These are phyloP conservation scores for Phalacrocorax brasilianus DNA, from an alignment of 2,113 vertebrate species.

Conservation along the genomic window DNA sequence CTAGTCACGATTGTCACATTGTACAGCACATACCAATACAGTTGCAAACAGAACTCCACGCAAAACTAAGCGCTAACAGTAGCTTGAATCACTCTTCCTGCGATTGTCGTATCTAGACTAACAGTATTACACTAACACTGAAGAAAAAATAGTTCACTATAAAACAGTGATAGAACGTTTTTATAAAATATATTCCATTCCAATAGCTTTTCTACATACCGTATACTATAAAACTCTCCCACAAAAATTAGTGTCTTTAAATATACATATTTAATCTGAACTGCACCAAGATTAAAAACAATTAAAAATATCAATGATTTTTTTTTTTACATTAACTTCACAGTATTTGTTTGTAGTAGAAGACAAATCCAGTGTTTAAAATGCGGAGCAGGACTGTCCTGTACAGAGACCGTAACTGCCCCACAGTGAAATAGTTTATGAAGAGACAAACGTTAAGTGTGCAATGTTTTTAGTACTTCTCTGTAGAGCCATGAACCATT, in stretches of 20 bases:
- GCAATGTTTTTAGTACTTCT: conserved; percentile 61
- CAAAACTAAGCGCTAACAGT: conserved; percentile 35
- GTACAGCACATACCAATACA: conserved; percentile 65
- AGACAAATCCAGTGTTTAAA: conserved; percentile 74
- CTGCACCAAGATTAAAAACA: conserved; percentile 58
- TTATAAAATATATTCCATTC: conserved; percentile 80
- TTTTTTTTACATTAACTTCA: conserved; percentile 67
- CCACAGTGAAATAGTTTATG: conserved; percentile 46
- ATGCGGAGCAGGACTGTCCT: conserved; percentile 23
- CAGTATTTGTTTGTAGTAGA: conserved; percentile 71
- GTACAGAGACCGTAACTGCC: neutral
- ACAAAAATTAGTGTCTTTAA: conserved; percentile 66
- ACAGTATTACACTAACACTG: conserved; percentile 66
- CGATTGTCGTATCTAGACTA: conserved; percentile 69
- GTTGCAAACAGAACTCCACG: conserved; percentile 57
- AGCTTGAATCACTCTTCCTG: conserved; percentile 66
- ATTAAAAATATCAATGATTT: conserved; percentile 60
- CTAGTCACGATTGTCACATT: conserved; percentile 69
- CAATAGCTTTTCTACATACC: conserved; percentile 77
- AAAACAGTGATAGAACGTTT: conserved; percentile 76
- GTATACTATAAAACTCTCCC: conserved; percentile 69
- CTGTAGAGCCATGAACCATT: conserved; percentile 44
- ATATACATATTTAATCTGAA: conserved; percentile 64
- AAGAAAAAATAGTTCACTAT: conserved; percentile 73
- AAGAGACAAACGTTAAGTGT: conserved; percentile 23